Evolutionary conservation across 92 coral and sea anemone species (phyloP).

Genomic region (Hydrozoanthus gracilis): DNA sequence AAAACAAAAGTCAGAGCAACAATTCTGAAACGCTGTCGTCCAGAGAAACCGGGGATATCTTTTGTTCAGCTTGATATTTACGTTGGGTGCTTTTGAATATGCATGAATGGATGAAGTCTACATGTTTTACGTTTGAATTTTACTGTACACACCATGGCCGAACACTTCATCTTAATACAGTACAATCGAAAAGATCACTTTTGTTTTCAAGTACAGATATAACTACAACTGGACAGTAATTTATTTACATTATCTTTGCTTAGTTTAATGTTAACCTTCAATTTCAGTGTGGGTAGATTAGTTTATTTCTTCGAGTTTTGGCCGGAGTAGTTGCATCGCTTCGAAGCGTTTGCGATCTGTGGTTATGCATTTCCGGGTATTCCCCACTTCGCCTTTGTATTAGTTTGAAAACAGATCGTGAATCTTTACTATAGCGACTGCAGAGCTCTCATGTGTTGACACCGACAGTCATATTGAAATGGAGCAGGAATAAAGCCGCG

Average conservation of each 20-base stretch:
- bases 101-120: conserved; percentile 2
- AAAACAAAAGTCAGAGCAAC: background rate
- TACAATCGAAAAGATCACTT: background rate
- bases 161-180: conserved; percentile 3
- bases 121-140: background rate
- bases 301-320: background rate
- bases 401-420: background rate
- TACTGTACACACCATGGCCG: background rate
- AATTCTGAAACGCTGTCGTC: conserved; percentile 1
- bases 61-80: background rate
- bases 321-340: background rate
- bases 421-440: conserved; percentile 3
- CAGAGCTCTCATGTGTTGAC: background rate
- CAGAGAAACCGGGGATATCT: background rate
- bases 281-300: background rate
- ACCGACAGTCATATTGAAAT: conserved; percentile 12
- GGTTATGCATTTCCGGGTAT: background rate
- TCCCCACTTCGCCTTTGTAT: background rate
- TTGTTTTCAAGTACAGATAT: conserved; percentile 1
- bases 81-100: background rate
- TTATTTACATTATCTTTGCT: background rate
- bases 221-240: conserved; percentile 1
- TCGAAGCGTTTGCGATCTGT: background rate
- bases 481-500: conserved; percentile 21
- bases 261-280: background rate